These are phyloP conservation scores for Siphlonurus alternatus DNA, from an alignment of 2,888 invertebrate species.

Conservation along the genomic window DNA sequence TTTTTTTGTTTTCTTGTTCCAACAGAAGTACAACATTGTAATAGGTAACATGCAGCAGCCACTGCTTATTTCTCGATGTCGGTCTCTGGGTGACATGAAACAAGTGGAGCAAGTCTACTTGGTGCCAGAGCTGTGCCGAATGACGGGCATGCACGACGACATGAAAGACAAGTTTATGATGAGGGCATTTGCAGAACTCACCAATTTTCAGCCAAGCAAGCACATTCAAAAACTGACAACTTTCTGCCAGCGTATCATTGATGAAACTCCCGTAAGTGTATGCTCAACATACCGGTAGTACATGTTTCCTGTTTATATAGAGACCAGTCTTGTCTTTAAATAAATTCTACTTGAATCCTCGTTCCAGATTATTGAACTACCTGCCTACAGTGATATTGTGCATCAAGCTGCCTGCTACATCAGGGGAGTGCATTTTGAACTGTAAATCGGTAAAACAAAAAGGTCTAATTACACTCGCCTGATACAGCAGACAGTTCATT, in stretches of 20 bases:
- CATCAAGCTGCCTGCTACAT: too few relatives aligned
- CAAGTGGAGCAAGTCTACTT: conserved; percentile 22
- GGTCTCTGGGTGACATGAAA: conserved; percentile 21
- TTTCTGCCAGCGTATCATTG: background rate
- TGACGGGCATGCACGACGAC: conserved; percentile 23
- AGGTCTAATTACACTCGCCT: too few relatives aligned
- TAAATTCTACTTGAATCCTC: too few relatives aligned
- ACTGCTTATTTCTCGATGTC: conserved; percentile 24
- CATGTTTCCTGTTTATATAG: too few relatives aligned
- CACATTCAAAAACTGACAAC: background rate
- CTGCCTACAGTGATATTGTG: too few relatives aligned
- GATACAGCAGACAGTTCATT: too few relatives aligned
- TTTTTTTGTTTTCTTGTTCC: background rate
- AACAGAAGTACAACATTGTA: conserved; percentile 5
- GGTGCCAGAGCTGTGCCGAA: conserved; percentile 27
- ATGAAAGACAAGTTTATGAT: conserved; percentile 12
- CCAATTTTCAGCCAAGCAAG: background rate
- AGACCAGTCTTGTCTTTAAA: too few relatives aligned
- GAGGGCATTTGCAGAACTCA: background rate
- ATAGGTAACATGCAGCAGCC: conserved; percentile 22
- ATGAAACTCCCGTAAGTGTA: background rate
- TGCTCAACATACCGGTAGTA: background rate
- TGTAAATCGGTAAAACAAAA: too few relatives aligned
- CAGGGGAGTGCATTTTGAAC: too few relatives aligned
- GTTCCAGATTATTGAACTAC: too few relatives aligned